A percentile compares a stretch with the other conserved stretches of the same genome.
phyloP scores from a whole-genome alignment of 2,888 invertebrate species.

The Drosophila gaucha region DNA sequence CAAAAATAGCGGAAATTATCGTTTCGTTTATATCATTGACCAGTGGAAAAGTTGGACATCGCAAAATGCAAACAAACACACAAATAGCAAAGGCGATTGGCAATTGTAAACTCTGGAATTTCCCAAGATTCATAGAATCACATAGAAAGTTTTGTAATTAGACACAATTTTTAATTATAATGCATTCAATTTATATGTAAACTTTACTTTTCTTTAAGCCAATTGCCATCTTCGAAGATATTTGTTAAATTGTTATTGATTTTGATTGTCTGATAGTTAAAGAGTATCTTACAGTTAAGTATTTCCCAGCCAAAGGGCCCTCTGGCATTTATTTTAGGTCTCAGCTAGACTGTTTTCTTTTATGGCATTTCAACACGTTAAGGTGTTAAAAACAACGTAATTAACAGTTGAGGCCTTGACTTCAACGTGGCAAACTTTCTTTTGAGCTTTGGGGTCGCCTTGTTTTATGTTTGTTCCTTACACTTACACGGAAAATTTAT shows the following conservation, averaged over 20 bases:
- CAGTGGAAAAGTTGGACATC: constrained; percentile 14
- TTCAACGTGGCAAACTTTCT: constrained; percentile 11
- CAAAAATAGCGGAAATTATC: constrained; percentile 62
- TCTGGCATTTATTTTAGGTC: too few species aligned
- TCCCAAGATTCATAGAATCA: too few species aligned
- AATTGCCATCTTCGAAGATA: too few species aligned
- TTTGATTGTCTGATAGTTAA: neutral
- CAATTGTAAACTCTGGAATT: neutral
- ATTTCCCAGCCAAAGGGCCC: too few species aligned
- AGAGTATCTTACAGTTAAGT: constrained; percentile 6
- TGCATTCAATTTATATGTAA: too few species aligned
- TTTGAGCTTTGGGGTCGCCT: constrained; percentile 1
- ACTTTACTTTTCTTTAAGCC: too few species aligned
- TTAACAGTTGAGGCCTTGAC: constrained; percentile 52
- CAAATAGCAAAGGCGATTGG: constrained; percentile 14
- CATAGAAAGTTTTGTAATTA: too few species aligned
- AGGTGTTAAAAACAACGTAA: constrained; percentile 70
- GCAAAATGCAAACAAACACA: too few species aligned
- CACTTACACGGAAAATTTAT: neutral
- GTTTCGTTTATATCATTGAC: constrained; percentile 64
- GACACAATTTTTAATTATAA: too few species aligned
- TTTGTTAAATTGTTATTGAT: neutral
- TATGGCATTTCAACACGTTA: constrained; percentile 65
- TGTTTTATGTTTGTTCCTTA: too few species aligned
- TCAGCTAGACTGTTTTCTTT: constrained; percentile 18